Evolutionary conservation across 2,888 invertebrate genomes (phyloP).

Genomic region (Tipula helvola): DNA sequence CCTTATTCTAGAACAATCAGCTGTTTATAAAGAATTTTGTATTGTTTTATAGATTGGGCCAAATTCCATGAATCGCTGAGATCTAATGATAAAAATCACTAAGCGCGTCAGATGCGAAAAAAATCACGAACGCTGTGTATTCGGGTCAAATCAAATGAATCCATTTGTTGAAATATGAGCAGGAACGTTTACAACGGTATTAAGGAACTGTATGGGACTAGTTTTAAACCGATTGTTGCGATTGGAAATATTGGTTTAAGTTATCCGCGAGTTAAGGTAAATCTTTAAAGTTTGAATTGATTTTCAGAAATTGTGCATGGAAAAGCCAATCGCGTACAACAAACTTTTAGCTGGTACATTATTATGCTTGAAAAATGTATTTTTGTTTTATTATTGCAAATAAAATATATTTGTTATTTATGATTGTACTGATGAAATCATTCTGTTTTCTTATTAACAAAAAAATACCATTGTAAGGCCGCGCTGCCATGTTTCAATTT

Average conservation of each 20-base stretch:
- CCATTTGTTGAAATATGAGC: conserved; percentile 74
- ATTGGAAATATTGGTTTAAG: conserved; percentile 62
- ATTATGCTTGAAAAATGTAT: neutral
- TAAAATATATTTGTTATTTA: neutral
- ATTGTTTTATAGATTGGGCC: conserved; percentile 58
- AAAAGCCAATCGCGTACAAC: conserved; percentile 14
- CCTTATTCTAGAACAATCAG: too few relatives aligned
- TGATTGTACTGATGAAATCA: neutral
- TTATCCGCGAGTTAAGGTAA: neutral
- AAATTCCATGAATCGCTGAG: conserved; percentile 71
- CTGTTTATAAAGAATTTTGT: too few relatives aligned
- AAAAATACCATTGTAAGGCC: neutral
- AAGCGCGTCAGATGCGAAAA: too few relatives aligned
- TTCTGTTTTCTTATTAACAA: neutral
- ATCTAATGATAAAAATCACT: conserved; percentile 43
- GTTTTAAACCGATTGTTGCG: conserved; percentile 62
- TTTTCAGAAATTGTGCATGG: conserved; percentile 17
- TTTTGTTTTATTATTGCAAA: neutral
- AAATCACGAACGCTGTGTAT: conserved; percentile 47
- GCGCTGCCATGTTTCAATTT: neutral
- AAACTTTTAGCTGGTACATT: neutral
- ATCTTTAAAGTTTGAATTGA: neutral
- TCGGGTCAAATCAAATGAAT: conserved; percentile 59
- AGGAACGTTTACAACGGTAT: conserved; percentile 54
- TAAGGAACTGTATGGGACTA: conserved; percentile 67